Evolutionary conservation across 2,888 invertebrate genomes (phyloP), one percentile per base, ranked within the genome.

Genomic region (Synanthedon myopaeformis): DNA sequence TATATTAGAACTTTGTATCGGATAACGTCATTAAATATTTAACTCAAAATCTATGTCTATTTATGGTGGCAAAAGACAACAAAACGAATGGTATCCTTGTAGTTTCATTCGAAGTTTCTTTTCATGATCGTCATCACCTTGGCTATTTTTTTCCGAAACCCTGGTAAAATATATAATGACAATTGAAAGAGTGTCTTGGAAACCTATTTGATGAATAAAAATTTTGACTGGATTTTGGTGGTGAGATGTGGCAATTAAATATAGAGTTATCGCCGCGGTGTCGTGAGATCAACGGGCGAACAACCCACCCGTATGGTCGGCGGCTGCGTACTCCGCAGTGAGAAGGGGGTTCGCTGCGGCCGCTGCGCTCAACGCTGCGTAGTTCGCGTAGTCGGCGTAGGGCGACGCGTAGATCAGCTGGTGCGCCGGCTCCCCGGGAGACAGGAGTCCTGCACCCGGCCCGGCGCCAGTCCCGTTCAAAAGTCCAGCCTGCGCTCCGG

Each of bases 241-340:
- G 12, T 45, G n/a, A 45, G 45, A 45, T n/a, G 13, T 6, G 45
- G 45, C 45, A 11, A 45, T 14, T 35, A 35, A 35, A 35, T 35
- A 35, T 35, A 8, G 35, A 35, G 35, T 35, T 35, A 35, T 35
- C 35, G 35, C 35, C 58, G 59, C 63, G 57, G 35, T 35, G 35
- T 35, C 35, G 35, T 64, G 60, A 64, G 61, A 77, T 87, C 75
- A 87, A 84, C 88, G 87, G 82, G 87, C 86, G 88, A 89, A 90
- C 77, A 89, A 87, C 96, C 96, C 96, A 96, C 96, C 96, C 91
- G 95, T 93, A 92, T 96, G 95, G 90, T 96, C 96, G 76, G 96
- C 93, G 56, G 86, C 65, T 66, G 93, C 92, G 90, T 95, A 95
- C 83, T 95, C 93, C 66, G 87, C 91, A 63, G 94, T 92, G 79